Base-by-base conservation (phyloP, 2,797 vertebrate species). In the Amphiprion clarkii region DNA sequence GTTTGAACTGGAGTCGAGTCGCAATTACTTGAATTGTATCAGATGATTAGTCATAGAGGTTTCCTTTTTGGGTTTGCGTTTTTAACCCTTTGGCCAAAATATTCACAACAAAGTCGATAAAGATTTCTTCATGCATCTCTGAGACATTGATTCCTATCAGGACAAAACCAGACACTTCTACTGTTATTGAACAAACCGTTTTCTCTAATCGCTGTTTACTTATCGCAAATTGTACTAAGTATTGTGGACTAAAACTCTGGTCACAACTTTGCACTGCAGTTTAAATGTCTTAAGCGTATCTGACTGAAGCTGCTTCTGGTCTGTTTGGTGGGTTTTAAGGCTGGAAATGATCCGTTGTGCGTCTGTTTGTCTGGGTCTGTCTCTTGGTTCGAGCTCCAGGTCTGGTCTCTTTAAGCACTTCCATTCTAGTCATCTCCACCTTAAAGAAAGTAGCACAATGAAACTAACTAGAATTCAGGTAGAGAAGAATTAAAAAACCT, bases 381-480 rank as follows among this genome's bases (percentile, higher is more conserved):
- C 91, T 92, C 82, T 84, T 84, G 90, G 88, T 77, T 11, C 10
- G 78, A 91, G 91, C 90, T 92, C 94, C 93, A 79, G 76, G 85
- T 94, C 90, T 92, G 85, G 69, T 82, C 86, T 90, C 87, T 87
- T 84, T 79, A 93, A 94, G 94, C 95, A 95, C 94, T 94, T 95
- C 94, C 93, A 94, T 95, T 91, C 87, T 92, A 93, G 89, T 94
- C 94, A 95, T 94, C 88, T 93, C 91, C 93, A 93, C 93, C 92
- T 94, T 94, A 92, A 94, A 94, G 88, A 95, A 94, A 94, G 95
- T 96, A 96, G 96, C 96, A 96, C 96, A 96, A 96, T 92, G 91
- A 95, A 94, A 92, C 93, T 92, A 94, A 94, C 89, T 95, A 96
- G 95, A 95, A 94, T 95, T 96, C 95, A 96, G 95, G 95, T 96